Percentiles rank a stretch among this genome's conserved stretches.
phyloP scores from a whole-genome alignment of 2,888 invertebrate species.

The Notodonta dromedarius region DNA sequence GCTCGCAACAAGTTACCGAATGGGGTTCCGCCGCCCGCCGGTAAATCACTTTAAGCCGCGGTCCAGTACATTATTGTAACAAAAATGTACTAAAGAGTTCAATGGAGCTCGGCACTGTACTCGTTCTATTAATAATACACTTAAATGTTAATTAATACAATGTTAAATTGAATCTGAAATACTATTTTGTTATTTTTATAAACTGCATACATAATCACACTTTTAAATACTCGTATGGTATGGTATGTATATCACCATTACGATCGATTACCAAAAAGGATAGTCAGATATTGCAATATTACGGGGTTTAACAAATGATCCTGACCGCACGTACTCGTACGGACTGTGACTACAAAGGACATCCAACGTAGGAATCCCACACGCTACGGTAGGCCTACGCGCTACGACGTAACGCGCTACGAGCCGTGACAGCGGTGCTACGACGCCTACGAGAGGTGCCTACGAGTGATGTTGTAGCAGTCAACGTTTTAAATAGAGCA shows the following conservation, averaged over 20 bases:
- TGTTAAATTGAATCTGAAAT: no score
- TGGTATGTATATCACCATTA: no score
- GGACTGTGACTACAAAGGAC: not conserved
- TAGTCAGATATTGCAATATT: no score
- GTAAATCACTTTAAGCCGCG: constrained; percentile 2
- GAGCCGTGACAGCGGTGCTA: constrained; percentile 4
- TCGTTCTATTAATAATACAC: not conserved
- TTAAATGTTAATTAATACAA: not conserved
- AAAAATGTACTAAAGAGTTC: not conserved
- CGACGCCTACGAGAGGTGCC: constrained; percentile 2
- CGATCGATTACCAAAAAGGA: no score
- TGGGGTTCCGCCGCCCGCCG: constrained; percentile 1
- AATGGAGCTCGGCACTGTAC: not conserved
- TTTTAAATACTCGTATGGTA: no score
- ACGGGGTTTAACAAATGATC: no score
- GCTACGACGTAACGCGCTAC: not conserved
- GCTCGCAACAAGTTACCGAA: not conserved
- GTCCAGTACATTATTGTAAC: not conserved
- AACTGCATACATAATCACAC: no score
- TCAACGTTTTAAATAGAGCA: not conserved
- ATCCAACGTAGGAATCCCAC: not conserved
- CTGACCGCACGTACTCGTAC: not conserved
- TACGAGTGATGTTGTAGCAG: not conserved
- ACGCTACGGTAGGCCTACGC: constrained; percentile 5
- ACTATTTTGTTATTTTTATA: no score